phyloP scores from a whole-genome alignment of 2,113 vertebrate species.

The Atractosteus spatula region DNA sequence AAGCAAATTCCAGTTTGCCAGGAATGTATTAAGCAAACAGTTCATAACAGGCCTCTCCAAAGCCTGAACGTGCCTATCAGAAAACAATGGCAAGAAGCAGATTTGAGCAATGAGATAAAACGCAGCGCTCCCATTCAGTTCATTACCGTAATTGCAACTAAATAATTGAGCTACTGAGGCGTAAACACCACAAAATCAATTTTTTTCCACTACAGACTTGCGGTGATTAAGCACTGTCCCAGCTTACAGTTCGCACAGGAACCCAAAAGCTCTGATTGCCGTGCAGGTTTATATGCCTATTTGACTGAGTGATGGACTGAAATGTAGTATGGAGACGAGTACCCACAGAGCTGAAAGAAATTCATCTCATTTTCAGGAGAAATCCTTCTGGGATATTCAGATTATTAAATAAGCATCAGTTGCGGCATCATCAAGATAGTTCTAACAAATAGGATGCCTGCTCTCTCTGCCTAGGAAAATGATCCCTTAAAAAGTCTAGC shows the following conservation, averaged over 20 bases:
- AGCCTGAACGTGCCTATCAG: no score
- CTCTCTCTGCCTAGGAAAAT: conserved; percentile 55
- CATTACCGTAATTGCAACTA: conserved; percentile 29
- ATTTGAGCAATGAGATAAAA: background rate
- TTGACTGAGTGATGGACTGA: conserved; percentile 62
- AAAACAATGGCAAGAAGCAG: conserved; percentile 11
- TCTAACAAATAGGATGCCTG: conserved; percentile 56
- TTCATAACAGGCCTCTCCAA: no score
- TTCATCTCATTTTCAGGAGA: conserved; percentile 68
- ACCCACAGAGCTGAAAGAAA: conserved; percentile 52
- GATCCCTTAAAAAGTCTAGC: conserved; percentile 61
- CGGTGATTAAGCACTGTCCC: conserved; percentile 40
- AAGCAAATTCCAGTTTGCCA: no score
- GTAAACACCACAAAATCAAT: conserved; percentile 52
- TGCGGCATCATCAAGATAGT: conserved; percentile 64
- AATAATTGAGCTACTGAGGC: conserved; percentile 57
- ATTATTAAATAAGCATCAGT: conserved; percentile 76
- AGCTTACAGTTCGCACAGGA: conserved; percentile 31
- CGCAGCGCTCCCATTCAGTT: background rate
- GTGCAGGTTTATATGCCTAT: conserved; percentile 72
- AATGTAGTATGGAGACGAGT: conserved; percentile 62
- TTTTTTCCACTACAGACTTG: conserved; percentile 35
- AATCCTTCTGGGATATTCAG: conserved; percentile 72
- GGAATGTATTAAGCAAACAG: no score
- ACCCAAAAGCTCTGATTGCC: conserved; percentile 42